Base-by-base conservation (phyloP, 64 coral and sea anemone species). In the Astreopora myriophthalma region DNA sequence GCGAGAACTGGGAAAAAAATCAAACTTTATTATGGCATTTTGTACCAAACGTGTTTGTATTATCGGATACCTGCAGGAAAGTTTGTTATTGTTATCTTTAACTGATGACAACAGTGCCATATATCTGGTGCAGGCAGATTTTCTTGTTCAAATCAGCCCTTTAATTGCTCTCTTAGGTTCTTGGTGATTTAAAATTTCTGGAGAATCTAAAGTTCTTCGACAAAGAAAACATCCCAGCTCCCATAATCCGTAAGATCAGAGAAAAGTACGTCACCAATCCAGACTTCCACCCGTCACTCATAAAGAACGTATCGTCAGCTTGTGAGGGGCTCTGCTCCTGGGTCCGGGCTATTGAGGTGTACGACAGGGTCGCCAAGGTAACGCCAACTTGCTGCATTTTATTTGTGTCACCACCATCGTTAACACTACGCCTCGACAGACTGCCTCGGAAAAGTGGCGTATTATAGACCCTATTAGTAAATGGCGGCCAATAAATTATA, bases 321-420 rank as follows among this genome's bases (percentile, higher is more conserved):
- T 98, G 96, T 32, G 96, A 98, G 48, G 96, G 96, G 1, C 79
- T 98, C 31, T 98, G 96, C 29, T 92, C 87, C 64, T 98, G 96
- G 96, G 94, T 98, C 13, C 85, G 96, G 58, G 96, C 96, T 19
- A 98, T 98, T 46, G 96, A 98, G 75, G 94, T 98, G 42, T 98
- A 98, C 75, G 96, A 98, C 67, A 95, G 96, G 60, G 96, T 98
- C n/a, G 94, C 96, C 10, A 98, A 98, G 96, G 96, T 98, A 79
- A 94, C 69, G 23, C 5, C 61, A 10, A 4, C 17, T 19, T 61
- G 35, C 17, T 31, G 25, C 31, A 9, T 30, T 71, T 82, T 3
- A 26, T 62, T 40, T 25, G 36, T 64, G 12, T 78, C 7, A 60
- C 2, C 5, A 2, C 3, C 9, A 3, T 6, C 25, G 34, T 4